Conservation (phyloP, 2,888 invertebrate species). For the Morpho achilles region DNA sequence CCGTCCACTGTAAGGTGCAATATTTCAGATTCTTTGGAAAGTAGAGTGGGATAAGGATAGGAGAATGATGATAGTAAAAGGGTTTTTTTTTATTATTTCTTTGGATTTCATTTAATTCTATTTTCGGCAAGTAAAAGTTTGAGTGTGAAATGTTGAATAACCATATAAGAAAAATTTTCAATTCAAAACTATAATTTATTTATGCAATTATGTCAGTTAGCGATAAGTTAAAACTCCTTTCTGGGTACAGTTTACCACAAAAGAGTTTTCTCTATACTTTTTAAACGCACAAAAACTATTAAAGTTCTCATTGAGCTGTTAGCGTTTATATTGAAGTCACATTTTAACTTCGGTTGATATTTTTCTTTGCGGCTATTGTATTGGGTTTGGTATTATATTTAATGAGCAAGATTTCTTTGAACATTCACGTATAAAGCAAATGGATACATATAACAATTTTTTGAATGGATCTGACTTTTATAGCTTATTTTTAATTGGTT, state of each 20-base stretch:
- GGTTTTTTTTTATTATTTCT: not conserved
- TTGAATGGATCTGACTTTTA: no score
- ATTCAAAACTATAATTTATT: conserved; percentile 2
- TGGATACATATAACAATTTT: no score
- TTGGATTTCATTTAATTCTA: no score
- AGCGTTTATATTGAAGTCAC: conserved; percentile 19
- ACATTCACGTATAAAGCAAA: not conserved
- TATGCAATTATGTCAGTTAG: conserved; percentile 2
- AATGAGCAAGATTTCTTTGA: not conserved
- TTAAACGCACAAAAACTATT: conserved; percentile 18
- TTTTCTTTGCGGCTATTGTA: conserved; percentile 1
- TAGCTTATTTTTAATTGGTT: no score
- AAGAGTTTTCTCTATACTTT: conserved; percentile 15
- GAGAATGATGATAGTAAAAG: not conserved
- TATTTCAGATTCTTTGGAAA: no score
- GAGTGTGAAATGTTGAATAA: no score
- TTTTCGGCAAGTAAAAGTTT: no score
- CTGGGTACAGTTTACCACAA: conserved; percentile 18
- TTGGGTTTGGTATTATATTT: not conserved
- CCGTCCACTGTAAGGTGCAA: conserved; percentile 18
- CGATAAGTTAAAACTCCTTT: conserved; percentile 9
- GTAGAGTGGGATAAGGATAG: no score
- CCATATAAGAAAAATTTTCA: not conserved
- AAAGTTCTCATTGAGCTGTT: conserved; percentile 17
- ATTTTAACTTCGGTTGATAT: conserved; percentile 13